Evolutionary conservation across 2,113 vertebrate genomes (phyloP).

Genomic region (Cinclus cinclus): DNA sequence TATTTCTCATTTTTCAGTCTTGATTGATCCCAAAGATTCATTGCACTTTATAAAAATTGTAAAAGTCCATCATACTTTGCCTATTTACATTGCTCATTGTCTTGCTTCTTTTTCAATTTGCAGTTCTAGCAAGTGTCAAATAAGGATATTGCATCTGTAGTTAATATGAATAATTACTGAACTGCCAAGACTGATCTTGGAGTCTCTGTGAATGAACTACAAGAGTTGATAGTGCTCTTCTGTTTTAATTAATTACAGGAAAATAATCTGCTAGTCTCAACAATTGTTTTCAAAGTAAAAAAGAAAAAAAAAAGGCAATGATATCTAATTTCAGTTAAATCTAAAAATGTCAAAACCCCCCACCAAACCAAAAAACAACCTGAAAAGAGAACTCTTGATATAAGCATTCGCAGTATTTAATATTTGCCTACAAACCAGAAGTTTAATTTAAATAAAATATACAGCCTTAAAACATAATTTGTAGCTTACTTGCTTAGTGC

Average conservation of each 20-base stretch:
- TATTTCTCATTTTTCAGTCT: background rate
- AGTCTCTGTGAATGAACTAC: background rate
- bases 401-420: background rate
- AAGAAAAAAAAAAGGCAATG: background rate
- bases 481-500: background rate
- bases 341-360: background rate
- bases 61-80: background rate
- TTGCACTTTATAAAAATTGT: background rate
- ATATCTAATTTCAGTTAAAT: background rate
- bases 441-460: background rate
- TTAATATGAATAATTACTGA: slow-evolving; percentile 15
- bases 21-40: background rate
- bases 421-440: background rate
- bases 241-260: background rate
- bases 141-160: background rate
- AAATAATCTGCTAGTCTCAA: background rate
- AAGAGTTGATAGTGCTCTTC: background rate
- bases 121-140: background rate
- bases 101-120: background rate
- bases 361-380: background rate
- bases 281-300: background rate
- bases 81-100: background rate
- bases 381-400: background rate
- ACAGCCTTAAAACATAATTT: background rate
- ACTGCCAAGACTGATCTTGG: background rate